Base-by-base conservation (phyloP, 2,797 vertebrate genomes). In the Channallabes apus region DNA sequence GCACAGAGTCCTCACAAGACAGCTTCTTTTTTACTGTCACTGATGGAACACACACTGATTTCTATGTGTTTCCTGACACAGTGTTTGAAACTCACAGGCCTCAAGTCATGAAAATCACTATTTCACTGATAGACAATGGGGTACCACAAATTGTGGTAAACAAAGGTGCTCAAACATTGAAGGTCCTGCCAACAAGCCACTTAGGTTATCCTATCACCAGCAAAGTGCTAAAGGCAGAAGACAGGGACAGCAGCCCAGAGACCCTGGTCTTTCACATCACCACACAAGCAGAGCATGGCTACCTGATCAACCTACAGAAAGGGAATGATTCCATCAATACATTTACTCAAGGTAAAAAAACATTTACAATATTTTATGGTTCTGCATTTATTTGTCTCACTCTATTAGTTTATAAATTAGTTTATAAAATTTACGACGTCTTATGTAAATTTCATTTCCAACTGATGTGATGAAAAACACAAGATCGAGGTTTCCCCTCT, bases 1-100 rank as follows among this genome's bases (percentile, higher is more conserved):
- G 97, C 71, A 96, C 94, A 0, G 96, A 98, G 86, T 96, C 97
- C 0, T 59, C 91, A 0, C 93, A 96, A 84, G 98, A 99, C 87
- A 97, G 96, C 86, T 99, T 99, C 91, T 98, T 97, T 15, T 98
- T 99, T 90, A 97, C 94, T 0, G 94, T 99, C 85, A 98, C 96
- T 0, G 98, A 99, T 51, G 97, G 98, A 86, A 97, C 96, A 0
- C 97, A 99, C 85, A 90, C 94, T 0, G 97, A 98, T 89, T 99
- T 98, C 89, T 99, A 96, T 15, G 96, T 99, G 51, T 99, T 99
- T 78, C 97, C 98, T 0, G 94, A 99, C 82, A 98, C 97, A 0
- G 94, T 96, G 35, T 98, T 96, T 86, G 98, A 97, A 92, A 98
- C 97, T 0, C 94, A 94, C 18, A 95, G 87, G 4, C 96, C 97